A percentile compares a stretch with the other conserved stretches of the same genome.
These are phyloP conservation scores for Atopsyche davidsoni DNA, from an alignment of 1,140 invertebrate genomes.

Conservation along the genomic window DNA sequence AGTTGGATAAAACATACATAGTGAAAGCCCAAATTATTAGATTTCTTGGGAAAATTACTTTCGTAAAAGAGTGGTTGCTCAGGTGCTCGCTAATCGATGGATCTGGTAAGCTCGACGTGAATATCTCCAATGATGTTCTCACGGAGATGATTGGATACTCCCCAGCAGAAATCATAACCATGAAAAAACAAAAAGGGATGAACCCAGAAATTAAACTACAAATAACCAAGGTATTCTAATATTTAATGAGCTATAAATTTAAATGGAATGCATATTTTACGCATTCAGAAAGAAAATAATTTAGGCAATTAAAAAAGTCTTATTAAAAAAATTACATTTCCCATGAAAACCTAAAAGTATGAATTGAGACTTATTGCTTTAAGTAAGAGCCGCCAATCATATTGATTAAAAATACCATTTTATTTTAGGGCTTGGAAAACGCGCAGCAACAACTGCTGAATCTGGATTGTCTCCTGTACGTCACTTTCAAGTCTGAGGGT, in stretches of 20 bases:
- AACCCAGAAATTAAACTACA: constrained; percentile 28
- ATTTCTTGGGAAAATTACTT: constrained; percentile 37
- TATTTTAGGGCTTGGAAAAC: constrained; percentile 21
- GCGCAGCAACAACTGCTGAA: constrained; percentile 19
- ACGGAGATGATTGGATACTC: constrained; percentile 38
- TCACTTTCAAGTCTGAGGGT: constrained; percentile 8
- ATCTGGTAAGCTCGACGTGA: constrained; percentile 37
- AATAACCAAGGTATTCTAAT: neutral
- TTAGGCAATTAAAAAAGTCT: neutral
- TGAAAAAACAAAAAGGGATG: constrained; percentile 35
- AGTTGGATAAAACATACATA: constrained; percentile 35
- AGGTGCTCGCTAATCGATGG: constrained; percentile 41
- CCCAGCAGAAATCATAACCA: constrained; percentile 36
- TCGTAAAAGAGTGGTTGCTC: constrained; percentile 40
- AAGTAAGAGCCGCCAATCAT: too few species aligned
- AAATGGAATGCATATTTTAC: neutral
- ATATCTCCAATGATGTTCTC: constrained; percentile 39
- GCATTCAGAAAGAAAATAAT: neutral
- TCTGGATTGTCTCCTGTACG: constrained; percentile 17
- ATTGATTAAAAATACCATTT: neutral
- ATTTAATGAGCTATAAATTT: neutral
- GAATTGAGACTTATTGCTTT: too few species aligned
- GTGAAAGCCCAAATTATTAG: constrained; percentile 42
- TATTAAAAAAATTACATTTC: neutral
- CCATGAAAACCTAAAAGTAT: too few species aligned